Conservation (phyloP, 2,888 invertebrate species). For the Callyntrura sp. region DNA sequence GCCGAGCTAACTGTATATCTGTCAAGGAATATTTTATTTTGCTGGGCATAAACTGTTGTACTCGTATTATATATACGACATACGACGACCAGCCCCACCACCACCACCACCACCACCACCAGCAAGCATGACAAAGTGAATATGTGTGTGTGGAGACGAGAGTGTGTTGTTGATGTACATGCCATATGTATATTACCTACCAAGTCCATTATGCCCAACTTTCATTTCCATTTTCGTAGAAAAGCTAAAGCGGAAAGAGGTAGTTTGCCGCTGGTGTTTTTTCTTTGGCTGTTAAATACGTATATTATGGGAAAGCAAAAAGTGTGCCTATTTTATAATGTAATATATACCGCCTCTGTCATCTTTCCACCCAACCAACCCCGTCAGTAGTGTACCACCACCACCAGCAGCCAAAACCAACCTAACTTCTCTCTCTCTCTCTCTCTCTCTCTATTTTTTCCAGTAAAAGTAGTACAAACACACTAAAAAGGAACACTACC, state of each 20-base stretch:
- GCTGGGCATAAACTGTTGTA: too few species aligned
- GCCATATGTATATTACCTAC: too few species aligned
- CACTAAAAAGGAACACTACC: conserved; percentile 32
- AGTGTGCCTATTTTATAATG: conserved; percentile 8
- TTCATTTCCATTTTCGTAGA: conserved; percentile 71
- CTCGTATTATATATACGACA: too few species aligned
- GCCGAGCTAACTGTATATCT: too few species aligned
- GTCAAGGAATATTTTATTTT: too few species aligned
- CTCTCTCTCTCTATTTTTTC: conserved; percentile 4
- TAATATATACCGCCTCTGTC: conserved; percentile 45
- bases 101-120: too few species aligned
- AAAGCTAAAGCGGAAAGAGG: conserved; percentile 71
- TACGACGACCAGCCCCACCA: too few species aligned
- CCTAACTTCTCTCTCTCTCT: conserved; percentile 44
- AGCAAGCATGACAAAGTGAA: background rate
- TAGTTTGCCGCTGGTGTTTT: conserved; percentile 62
- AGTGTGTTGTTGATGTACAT: background rate
- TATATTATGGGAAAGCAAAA: background rate
- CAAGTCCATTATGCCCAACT: conserved; percentile 52
- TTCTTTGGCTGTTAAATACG: conserved; percentile 50
- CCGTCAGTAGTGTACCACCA: background rate
- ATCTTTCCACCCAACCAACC: conserved; percentile 42
- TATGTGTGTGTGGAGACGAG: too few species aligned
- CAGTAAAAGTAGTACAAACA: conserved; percentile 46
- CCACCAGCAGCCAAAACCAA: conserved; percentile 32